phyloP scores from a whole-genome alignment of 2,888 invertebrate species.

The Plusia festucae region DNA sequence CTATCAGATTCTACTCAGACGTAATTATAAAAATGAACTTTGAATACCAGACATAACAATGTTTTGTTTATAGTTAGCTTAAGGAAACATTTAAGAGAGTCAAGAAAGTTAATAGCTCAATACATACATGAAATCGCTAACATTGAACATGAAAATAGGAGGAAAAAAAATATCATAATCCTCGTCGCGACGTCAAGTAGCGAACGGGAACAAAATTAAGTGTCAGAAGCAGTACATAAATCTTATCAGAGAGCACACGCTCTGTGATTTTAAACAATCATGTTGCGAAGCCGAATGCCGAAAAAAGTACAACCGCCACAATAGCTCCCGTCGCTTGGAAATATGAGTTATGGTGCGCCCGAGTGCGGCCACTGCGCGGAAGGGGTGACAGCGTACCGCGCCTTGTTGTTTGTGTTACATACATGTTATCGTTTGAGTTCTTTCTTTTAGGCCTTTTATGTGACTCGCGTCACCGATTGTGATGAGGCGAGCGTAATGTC shows the following conservation, averaged over 20 bases:
- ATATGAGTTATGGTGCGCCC: conserved; percentile 73
- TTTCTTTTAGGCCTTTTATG: conserved; percentile 51
- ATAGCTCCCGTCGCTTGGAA: conserved; percentile 73
- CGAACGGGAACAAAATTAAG: conserved; percentile 80
- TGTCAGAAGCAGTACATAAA: conserved; percentile 84
- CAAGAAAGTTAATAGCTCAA: conserved; percentile 23
- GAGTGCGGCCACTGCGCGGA: conserved; percentile 58
- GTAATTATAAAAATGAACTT: neutral
- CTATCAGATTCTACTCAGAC: neutral
- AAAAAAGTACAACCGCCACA: conserved; percentile 74
- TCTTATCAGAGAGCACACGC: conserved; percentile 81
- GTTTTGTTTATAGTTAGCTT: neutral
- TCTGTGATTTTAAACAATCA: conserved; percentile 84
- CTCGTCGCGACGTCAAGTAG: conserved; percentile 69
- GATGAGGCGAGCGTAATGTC: conserved; percentile 38
- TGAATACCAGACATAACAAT: neutral
- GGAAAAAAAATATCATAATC: conserved; percentile 48
- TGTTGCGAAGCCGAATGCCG: conserved; percentile 66
- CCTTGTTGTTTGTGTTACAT: conserved; percentile 52
- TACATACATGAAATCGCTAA: conserved; percentile 33
- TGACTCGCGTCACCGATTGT: conserved; percentile 47
- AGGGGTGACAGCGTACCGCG: conserved; percentile 49
- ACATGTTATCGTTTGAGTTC: conserved; percentile 53
- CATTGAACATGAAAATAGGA: conserved; percentile 54
- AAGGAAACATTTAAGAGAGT: conserved; percentile 12